A percentile compares a stretch with the other conserved stretches of the same genome.
Conservation (phyloP, 2,113 vertebrate genomes). For the Leptobrachium ailaonicum region DNA sequence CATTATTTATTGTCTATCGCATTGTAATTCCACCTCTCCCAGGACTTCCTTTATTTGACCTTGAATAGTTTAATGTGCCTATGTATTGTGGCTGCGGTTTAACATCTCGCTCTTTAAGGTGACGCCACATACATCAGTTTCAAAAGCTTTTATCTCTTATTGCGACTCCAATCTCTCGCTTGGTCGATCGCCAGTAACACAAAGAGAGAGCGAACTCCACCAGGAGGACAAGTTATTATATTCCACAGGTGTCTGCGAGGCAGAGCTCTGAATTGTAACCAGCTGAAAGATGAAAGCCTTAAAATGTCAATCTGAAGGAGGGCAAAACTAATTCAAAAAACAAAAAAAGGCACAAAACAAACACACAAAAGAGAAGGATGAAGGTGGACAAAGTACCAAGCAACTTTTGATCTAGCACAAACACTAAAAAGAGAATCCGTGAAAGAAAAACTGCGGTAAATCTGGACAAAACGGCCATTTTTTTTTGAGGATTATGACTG, state of each 20-base stretch:
- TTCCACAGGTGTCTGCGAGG: constrained; percentile 47
- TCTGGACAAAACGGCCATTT: not conserved
- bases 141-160: constrained; percentile 48
- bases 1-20: not conserved
- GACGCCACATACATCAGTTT: constrained; percentile 41
- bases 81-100: constrained; percentile 31
- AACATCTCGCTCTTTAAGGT: constrained; percentile 42
- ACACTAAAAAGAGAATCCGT: constrained; percentile 17
- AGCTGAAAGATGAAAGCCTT: constrained; percentile 45
- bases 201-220: constrained; percentile 42
- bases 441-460: not conserved
- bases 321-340: constrained; percentile 32
- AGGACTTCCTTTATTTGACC: constrained; percentile 23
- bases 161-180: constrained; percentile 49
- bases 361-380: constrained; percentile 13
- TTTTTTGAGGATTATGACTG: not conserved
- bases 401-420: not conserved
- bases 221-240: constrained; percentile 44
- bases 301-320: constrained; percentile 36
- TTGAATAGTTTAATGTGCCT: constrained; percentile 36
- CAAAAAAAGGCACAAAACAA: not conserved
- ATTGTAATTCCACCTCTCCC: not conserved
- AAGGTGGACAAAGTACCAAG: constrained; percentile 24
- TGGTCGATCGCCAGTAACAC: constrained; percentile 46
- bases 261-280: constrained; percentile 46